Evolutionary conservation across 2,113 vertebrate genomes (phyloP).

Genomic region (Geothlypis trichas): DNA sequence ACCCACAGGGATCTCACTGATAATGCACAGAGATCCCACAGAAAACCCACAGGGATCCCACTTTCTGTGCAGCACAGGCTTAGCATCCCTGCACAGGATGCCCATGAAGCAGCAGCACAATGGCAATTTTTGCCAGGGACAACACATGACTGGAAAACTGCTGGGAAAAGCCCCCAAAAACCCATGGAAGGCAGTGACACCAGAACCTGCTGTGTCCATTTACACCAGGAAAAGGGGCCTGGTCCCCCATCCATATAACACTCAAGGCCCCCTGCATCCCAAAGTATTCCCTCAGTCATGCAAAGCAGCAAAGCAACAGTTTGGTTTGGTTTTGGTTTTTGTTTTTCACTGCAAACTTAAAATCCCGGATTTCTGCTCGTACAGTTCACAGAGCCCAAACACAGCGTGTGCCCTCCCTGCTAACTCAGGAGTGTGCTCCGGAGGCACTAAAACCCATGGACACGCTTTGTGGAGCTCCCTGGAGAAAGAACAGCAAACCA

Average conservation of each 20-base stretch:
- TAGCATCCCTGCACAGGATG: fast-evolving
- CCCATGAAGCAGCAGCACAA: not conserved
- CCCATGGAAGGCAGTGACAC: fast-evolving
- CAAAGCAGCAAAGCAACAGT: not conserved
- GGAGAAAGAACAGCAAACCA: not conserved
- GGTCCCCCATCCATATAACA: not conserved
- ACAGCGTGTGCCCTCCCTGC: fast-evolving
- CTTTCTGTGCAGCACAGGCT: not conserved
- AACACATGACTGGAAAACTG: not conserved
- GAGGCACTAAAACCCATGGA: not conserved
- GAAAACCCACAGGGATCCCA: not conserved
- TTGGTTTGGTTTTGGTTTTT: not conserved
- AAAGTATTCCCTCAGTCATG: not conserved
- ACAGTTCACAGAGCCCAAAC: not conserved
- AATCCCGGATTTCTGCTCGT: not conserved
- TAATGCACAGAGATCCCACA: too few relatives aligned
- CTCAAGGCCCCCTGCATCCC: fast-evolving
- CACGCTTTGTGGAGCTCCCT: not conserved
- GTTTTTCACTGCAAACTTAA: not conserved
- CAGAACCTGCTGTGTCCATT: not conserved
- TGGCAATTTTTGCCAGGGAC: fast-evolving
- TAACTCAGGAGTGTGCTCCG: not conserved
- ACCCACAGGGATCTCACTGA: too few relatives aligned
- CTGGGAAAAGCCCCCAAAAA: not conserved
- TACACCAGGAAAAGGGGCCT: not conserved